Evolutionary conservation across 2,888 invertebrate species (phyloP).

Genomic region (Andrena dorsata): DNA sequence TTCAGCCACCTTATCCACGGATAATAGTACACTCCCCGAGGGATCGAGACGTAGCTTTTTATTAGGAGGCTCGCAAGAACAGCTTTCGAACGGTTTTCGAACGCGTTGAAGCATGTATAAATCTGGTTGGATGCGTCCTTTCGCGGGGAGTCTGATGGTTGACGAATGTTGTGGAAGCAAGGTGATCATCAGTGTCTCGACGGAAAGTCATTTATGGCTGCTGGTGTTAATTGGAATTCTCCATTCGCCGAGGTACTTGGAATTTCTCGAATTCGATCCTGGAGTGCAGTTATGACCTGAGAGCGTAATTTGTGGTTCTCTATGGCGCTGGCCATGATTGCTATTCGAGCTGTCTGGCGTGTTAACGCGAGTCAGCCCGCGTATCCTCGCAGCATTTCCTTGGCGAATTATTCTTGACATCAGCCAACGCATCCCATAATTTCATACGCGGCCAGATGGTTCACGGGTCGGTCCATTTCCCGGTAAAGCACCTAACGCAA

Average conservation of each 20-base stretch:
- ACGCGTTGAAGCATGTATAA: not conserved
- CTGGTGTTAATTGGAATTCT: constrained; percentile 40
- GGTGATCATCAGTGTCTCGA: constrained; percentile 5
- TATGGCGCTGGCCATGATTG: not conserved
- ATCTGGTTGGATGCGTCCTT: not conserved
- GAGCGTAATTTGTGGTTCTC: too few relatives aligned
- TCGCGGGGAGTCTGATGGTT: constrained; percentile 6
- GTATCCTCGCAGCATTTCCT: constrained; percentile 24
- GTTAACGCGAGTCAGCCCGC: constrained; percentile 1
- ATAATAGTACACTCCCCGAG: not conserved
- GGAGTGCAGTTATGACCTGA: not conserved
- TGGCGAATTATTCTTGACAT: constrained; percentile 37
- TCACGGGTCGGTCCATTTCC: constrained; percentile 45
- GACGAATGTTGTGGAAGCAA: constrained; percentile 24
- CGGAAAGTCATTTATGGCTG: constrained; percentile 31
- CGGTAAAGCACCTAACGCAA: constrained; percentile 11
- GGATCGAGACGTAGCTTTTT: constrained; percentile 20
- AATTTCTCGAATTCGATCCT: not conserved
- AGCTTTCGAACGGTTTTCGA: constrained; percentile 2
- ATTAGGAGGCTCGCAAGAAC: constrained; percentile 27
- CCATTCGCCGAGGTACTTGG: not conserved
- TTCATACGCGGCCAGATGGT: constrained; percentile 35
- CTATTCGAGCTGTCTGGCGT: not conserved
- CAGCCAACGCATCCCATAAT: constrained; percentile 26
- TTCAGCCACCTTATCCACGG: not conserved